These are phyloP conservation scores for Halcyon malimbica DNA, from an alignment of 2,113 vertebrate species.

Conservation along the genomic window DNA sequence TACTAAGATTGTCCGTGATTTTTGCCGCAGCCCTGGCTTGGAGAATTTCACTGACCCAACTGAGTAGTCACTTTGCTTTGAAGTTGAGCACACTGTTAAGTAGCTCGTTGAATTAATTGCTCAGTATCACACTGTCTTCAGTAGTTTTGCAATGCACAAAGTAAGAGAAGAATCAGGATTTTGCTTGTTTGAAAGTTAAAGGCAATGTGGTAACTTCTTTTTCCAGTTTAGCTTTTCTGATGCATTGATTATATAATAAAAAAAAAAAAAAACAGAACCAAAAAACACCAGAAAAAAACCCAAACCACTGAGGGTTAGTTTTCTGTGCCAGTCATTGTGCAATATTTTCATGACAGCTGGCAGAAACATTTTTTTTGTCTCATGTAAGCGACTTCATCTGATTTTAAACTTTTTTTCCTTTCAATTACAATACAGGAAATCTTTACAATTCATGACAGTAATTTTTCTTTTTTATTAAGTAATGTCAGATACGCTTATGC, in stretches of 20 bases:
- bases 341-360: constrained; percentile 54
- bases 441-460: neutral
- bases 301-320: neutral
- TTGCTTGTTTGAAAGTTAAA: neutral
- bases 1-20: neutral
- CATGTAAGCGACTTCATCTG: neutral
- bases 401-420: neutral
- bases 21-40: neutral
- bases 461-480: neutral
- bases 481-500: neutral
- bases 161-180: neutral
- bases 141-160: neutral
- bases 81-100: neutral
- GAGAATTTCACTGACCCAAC: neutral
- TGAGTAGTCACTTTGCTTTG: neutral
- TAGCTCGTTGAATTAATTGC: neutral
- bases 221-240: constrained; percentile 9
- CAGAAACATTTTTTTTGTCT: constrained; percentile 11
- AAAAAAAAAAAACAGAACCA: neutral
- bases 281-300: neutral
- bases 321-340: constrained; percentile 53
- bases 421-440: neutral
- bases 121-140: neutral
- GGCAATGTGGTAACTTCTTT: neutral
- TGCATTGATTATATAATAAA: neutral